These are phyloP conservation scores for Gallinago stenura DNA, from an alignment of 2,797 vertebrate species.

Conservation along the genomic window DNA sequence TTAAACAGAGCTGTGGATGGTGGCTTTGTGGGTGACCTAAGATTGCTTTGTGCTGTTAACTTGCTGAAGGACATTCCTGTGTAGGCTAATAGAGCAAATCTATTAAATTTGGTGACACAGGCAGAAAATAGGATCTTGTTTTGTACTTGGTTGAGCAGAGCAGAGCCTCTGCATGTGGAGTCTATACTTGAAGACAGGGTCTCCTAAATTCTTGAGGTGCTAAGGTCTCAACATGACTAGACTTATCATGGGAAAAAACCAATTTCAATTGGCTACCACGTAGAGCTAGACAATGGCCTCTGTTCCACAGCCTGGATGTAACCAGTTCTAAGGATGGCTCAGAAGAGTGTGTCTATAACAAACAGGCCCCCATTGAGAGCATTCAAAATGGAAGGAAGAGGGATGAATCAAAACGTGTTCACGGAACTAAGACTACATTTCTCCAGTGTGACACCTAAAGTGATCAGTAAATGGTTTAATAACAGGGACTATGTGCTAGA, in stretches of 20 bases:
- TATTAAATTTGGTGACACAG: background rate
- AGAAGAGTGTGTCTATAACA: background rate
- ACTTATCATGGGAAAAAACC: fast-evolving
- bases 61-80: background rate
- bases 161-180: background rate
- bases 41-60: background rate
- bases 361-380: background rate
- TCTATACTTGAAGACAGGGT: background rate
- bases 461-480: background rate
- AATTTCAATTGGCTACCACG: background rate
- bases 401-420: background rate
- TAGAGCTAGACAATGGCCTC: background rate
- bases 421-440: background rate
- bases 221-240: background rate
- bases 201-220: background rate
- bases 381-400: background rate
- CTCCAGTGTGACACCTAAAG: background rate
- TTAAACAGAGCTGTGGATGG: background rate
- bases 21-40: background rate
- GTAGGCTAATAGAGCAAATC: background rate
- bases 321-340: background rate
- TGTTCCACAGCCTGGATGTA: background rate
- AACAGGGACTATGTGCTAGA: background rate
- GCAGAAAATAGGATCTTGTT: background rate
- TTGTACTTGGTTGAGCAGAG: background rate